Conservation (phyloP, 2,888 invertebrate genomes). For the Timema cristinae region DNA sequence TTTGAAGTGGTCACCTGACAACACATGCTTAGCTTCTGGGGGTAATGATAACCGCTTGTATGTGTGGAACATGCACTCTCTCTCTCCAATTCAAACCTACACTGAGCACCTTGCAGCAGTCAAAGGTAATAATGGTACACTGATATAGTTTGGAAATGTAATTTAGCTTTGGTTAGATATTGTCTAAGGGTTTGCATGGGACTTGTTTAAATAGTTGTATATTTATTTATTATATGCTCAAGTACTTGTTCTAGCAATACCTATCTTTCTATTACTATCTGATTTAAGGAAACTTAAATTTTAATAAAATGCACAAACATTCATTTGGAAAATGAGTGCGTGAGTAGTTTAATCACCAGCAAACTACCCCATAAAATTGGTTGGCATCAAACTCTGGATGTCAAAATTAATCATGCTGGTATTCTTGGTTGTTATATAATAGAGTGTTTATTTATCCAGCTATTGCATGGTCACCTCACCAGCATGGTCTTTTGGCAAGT, state of each 20-base stretch:
- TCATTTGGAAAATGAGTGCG: too few relatives aligned
- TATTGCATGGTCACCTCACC: slow-evolving; percentile 98
- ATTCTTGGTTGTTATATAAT: not conserved
- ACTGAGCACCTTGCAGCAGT: slow-evolving; percentile 96
- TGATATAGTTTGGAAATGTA: not conserved
- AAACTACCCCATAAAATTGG: too few relatives aligned
- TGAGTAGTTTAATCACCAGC: too few relatives aligned
- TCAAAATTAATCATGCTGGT: too few relatives aligned
- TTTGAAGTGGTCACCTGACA: slow-evolving; percentile 97
- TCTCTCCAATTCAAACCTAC: slow-evolving; percentile 90
- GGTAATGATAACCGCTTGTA: slow-evolving; percentile 96
- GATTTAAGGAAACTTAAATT: too few relatives aligned
- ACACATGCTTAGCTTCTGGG: slow-evolving; percentile 94
- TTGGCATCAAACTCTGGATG: too few relatives aligned
- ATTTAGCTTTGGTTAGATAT: not conserved
- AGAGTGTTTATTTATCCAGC: slow-evolving; percentile 49
- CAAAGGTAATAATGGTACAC: slow-evolving; percentile 50
- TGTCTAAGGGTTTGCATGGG: too few relatives aligned
- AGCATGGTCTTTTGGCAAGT: slow-evolving; percentile 91
- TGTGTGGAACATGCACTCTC: slow-evolving; percentile 80
- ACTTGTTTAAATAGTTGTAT: too few relatives aligned
- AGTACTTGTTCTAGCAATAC: too few relatives aligned
- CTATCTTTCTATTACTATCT: too few relatives aligned
- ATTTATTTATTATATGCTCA: too few relatives aligned
- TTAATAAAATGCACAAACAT: too few relatives aligned